Evolutionary conservation across 2,113 vertebrate species (phyloP).

Genomic region (Pachypanchax playfairii): DNA sequence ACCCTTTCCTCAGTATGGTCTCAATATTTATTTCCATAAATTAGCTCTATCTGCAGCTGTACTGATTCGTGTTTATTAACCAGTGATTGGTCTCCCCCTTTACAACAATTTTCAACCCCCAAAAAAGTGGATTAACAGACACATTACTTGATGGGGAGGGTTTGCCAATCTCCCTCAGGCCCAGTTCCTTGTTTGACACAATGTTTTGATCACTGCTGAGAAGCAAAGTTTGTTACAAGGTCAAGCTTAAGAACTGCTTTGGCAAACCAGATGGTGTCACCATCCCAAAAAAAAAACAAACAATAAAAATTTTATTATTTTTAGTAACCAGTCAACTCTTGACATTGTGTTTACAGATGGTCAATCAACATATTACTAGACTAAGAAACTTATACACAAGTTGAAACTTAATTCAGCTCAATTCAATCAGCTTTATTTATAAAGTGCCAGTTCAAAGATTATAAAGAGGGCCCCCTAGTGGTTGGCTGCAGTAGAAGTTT

Average conservation of each 20-base stretch:
- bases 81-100: conserved; percentile 11
- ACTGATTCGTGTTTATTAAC: conserved; percentile 41
- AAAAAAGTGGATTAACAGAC: conserved; percentile 15
- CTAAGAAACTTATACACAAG: too few species aligned
- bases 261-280: neutral
- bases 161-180: conserved; percentile 7
- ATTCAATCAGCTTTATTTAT: too few species aligned
- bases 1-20: conserved; percentile 7
- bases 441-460: too few species aligned
- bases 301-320: conserved; percentile 31
- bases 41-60: conserved; percentile 18
- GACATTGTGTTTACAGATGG: too few species aligned
- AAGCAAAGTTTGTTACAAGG: conserved; percentile 32
- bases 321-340: too few species aligned
- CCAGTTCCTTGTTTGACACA: conserved; percentile 20
- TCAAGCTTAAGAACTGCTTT: conserved; percentile 38
- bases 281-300: conserved; percentile 4
- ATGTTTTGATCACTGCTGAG: conserved; percentile 38
- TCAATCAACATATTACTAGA: too few species aligned
- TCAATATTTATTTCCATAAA: conserved; percentile 12
- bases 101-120: conserved; percentile 7
- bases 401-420: too few species aligned
- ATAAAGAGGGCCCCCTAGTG: too few species aligned
- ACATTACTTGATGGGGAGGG: neutral
- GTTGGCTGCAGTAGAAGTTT: too few species aligned